phyloP scores from a whole-genome alignment of 2,113 vertebrate species.

The Albula goreensis region DNA sequence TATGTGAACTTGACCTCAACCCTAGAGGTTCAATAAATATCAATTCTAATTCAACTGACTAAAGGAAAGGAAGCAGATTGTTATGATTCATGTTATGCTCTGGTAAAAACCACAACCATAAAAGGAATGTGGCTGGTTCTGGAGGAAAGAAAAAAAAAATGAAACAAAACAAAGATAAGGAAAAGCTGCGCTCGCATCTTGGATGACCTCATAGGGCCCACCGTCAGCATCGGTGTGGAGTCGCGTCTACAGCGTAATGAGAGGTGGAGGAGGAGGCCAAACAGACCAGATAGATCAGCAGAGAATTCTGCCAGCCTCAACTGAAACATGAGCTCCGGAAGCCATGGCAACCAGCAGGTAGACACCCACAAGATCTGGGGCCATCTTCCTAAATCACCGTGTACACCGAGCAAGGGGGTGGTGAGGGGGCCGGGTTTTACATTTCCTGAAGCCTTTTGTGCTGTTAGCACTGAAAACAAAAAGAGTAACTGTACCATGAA shows the following conservation, averaged over 20 bases:
- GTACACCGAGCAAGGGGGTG: background rate
- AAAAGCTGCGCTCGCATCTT: background rate
- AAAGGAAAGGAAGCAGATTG: background rate
- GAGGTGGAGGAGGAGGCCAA: background rate
- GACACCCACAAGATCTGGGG: background rate
- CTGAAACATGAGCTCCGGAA: slow-evolving; percentile 9
- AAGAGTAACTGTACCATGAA: slow-evolving; percentile 3
- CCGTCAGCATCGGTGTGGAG: background rate
- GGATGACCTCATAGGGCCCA: background rate
- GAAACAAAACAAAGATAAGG: background rate
- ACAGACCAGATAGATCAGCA: background rate
- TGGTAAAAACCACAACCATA: background rate
- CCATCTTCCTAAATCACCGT: slow-evolving; percentile 13
- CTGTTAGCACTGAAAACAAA: background rate
- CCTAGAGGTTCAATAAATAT: background rate
- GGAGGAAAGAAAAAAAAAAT: background rate
- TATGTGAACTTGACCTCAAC: background rate
- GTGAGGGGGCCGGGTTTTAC: background rate
- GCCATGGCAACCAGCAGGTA: slow-evolving; percentile 9
- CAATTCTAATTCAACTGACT: background rate
- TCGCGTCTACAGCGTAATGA: background rate
- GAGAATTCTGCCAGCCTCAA: background rate
- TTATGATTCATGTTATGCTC: background rate
- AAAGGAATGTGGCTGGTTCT: background rate
- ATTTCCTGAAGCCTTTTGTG: slow-evolving; percentile 15